Evolutionary conservation across 2,888 invertebrate species (phyloP).

Genomic region (Trissolcus brochymenae): DNA sequence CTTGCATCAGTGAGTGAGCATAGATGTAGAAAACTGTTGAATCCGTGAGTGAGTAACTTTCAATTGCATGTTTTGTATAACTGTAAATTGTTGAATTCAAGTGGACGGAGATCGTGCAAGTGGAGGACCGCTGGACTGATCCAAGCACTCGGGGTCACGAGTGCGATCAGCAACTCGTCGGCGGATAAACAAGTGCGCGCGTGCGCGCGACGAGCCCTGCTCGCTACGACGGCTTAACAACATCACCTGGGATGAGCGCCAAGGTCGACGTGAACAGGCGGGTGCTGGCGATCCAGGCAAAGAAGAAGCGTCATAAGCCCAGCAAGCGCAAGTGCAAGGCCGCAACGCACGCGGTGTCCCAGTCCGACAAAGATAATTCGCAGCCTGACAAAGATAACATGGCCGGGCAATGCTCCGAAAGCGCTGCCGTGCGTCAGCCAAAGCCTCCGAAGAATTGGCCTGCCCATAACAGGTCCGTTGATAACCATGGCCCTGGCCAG

Average conservation of each 20-base stretch:
- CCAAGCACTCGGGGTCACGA: too few species aligned
- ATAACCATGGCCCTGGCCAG: neutral
- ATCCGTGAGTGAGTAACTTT: too few species aligned
- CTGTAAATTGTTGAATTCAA: too few species aligned
- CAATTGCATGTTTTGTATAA: too few species aligned
- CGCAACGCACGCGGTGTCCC: conserved; percentile 8
- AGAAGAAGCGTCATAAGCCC: conserved; percentile 93
- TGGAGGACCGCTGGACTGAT: too few species aligned
- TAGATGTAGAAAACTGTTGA: too few species aligned
- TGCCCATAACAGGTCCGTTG: conserved; percentile 10
- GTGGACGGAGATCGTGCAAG: too few species aligned
- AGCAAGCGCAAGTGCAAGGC: conserved; percentile 84
- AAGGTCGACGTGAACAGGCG: conserved; percentile 94
- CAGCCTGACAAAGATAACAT: conserved; percentile 74
- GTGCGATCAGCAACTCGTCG: neutral
- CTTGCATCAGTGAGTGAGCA: neutral
- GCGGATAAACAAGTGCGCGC: conserved; percentile 1
- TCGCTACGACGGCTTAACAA: conserved; percentile 36
- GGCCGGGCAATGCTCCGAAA: conserved; percentile 68
- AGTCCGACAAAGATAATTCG: conserved; percentile 71
- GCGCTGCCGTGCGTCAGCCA: conserved; percentile 57
- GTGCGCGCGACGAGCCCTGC: neutral
- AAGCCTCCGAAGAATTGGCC: conserved; percentile 12
- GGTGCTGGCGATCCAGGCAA: conserved; percentile 93
- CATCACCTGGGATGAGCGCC: conserved; percentile 82